Percentiles rank a stretch among this genome's conserved stretches.
Evolutionary conservation across 1,140 invertebrate genomes (phyloP).

Genomic region (Hesperophylax magnus): DNA sequence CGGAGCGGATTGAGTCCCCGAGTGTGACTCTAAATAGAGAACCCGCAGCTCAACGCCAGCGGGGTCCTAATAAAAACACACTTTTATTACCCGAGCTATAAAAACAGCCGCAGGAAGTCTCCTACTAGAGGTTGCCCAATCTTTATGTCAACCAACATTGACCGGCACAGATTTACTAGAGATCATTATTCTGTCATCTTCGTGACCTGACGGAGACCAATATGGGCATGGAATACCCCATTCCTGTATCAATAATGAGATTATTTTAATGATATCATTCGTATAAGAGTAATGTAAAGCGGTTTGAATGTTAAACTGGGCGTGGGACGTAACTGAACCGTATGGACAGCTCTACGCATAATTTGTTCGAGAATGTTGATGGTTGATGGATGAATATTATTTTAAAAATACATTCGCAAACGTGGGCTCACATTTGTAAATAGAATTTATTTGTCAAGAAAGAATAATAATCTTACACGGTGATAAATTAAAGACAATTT

Average conservation of each 20-base stretch:
- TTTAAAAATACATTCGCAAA: no score
- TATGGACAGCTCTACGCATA: no score
- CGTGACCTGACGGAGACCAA: background rate
- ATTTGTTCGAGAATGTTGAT: no score
- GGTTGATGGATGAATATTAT: no score
- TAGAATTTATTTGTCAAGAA: no score
- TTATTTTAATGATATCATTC: constrained; percentile 10
- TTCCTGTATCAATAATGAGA: background rate
- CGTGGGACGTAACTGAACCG: no score
- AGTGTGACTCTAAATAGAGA: constrained; percentile 13
- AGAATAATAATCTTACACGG: no score
- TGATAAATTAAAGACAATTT: no score
- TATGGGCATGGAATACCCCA: background rate
- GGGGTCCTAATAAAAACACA: constrained; percentile 27
- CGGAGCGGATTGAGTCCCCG: no score
- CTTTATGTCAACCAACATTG: background rate
- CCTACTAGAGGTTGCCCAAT: background rate
- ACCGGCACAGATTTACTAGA: background rate
- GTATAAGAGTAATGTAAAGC: no score
- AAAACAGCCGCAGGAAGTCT: constrained; percentile 8
- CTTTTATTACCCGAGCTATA: constrained; percentile 29
- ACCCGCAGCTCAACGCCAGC: constrained; percentile 9
- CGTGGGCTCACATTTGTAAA: no score
- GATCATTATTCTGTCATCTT: background rate
- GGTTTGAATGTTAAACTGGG: no score